phyloP scores from a whole-genome alignment of 2,797 vertebrate genomes.

The Pelochelys cantorii region DNA sequence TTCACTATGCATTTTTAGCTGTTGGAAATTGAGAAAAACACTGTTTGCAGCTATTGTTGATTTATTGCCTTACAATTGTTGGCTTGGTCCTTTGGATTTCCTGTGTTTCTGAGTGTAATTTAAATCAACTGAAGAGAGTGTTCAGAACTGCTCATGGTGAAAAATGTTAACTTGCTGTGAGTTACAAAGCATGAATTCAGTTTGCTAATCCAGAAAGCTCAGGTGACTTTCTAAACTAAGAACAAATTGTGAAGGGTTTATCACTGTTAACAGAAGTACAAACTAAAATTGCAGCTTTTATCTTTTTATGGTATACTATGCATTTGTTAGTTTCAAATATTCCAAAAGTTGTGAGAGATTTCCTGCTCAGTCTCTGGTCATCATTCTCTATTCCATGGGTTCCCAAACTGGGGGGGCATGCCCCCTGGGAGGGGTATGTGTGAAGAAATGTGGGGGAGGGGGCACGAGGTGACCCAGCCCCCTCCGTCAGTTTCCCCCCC shows the following conservation, averaged over 20 bases:
- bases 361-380: background rate
- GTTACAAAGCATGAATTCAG: background rate
- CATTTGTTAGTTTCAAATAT: background rate
- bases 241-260: background rate
- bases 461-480: too few species aligned
- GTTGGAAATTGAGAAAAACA: background rate
- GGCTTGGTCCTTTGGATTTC: background rate
- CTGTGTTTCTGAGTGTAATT: background rate
- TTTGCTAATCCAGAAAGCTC: background rate
- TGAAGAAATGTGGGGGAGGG: too few species aligned
- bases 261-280: background rate
- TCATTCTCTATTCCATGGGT: background rate
- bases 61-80: background rate
- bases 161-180: background rate
- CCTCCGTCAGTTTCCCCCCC: too few species aligned
- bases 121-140: background rate
- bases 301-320: background rate
- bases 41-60: background rate
- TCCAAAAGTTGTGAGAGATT: background rate
- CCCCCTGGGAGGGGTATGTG: too few species aligned
- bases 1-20: background rate
- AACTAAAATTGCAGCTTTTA: background rate
- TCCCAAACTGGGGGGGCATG: too few species aligned
- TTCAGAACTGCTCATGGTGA: background rate
- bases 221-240: background rate